Evolutionary conservation across 2,797 vertebrate genomes (phyloP).

Genomic region (Alcedo quadribrachys): DNA sequence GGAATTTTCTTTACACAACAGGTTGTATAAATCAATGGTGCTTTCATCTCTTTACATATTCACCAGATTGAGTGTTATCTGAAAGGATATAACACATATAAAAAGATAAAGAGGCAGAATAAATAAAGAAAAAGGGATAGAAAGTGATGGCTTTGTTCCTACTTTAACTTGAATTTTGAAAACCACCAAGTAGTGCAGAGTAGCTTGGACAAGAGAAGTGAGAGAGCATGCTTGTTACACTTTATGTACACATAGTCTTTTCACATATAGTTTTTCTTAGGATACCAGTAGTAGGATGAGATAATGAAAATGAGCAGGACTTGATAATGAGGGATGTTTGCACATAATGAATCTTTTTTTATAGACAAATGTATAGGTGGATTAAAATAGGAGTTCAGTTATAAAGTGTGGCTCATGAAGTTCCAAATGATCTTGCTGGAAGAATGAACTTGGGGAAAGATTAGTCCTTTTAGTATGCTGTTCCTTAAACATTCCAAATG

Average conservation of each 20-base stretch:
- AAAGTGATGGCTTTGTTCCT: background rate
- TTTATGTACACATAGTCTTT: background rate
- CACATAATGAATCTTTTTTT: background rate
- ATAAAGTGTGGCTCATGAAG: accelerated
- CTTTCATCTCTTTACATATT: background rate
- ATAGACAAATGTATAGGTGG: background rate
- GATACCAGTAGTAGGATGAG: background rate
- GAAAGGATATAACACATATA: background rate
- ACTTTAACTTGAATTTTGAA: background rate
- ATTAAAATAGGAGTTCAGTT: background rate
- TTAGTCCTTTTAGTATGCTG: background rate
- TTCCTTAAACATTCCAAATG: background rate
- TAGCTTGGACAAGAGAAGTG: background rate
- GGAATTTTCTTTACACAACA: background rate
- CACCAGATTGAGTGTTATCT: background rate
- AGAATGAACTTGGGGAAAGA: background rate
- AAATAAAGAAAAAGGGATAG: background rate
- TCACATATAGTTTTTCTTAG: background rate
- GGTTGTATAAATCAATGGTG: background rate
- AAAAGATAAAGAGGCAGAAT: background rate
- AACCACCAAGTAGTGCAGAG: background rate
- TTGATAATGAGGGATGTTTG: background rate
- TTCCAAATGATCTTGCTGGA: background rate
- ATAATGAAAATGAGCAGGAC: background rate
- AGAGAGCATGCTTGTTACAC: background rate